Conservation (phyloP, 1,140 invertebrate species). For the Drosophila arizonae region DNA sequence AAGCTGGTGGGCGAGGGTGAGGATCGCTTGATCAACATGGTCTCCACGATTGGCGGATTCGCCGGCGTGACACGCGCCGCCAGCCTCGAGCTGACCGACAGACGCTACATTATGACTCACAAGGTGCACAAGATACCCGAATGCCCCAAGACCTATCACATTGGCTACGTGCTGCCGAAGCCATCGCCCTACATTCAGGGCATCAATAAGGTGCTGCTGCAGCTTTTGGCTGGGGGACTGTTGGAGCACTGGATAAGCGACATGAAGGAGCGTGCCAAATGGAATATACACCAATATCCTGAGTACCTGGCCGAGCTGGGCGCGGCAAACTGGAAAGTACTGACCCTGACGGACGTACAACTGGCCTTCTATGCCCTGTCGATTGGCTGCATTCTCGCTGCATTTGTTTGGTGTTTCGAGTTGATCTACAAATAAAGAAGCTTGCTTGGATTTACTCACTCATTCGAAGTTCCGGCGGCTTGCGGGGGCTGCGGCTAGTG, state of each 20-base stretch:
- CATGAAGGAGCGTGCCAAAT: conserved; percentile 63
- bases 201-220: conserved; percentile 59
- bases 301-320: conserved; percentile 55
- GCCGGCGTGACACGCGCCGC: conserved; percentile 65
- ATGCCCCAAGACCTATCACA: conserved; percentile 78
- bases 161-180: conserved; percentile 68
- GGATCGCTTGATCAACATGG: conserved; percentile 62
- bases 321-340: conserved; percentile 62
- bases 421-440: conserved; percentile 15
- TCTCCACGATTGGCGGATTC: conserved; percentile 56
- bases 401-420: conserved; percentile 39
- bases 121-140: conserved; percentile 77
- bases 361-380: conserved; percentile 68
- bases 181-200: conserved; percentile 62
- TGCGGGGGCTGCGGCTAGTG: conserved; percentile 29
- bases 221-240: conserved; percentile 58
- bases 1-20: conserved; percentile 66
- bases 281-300: conserved; percentile 59
- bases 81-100: conserved; percentile 61
- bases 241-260: conserved; percentile 68
- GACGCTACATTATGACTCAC: conserved; percentile 69
- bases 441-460: conserved; percentile 32
- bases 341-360: conserved; percentile 71
- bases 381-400: conserved; percentile 53
- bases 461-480: conserved; percentile 31